Evolutionary conservation across 2,113 vertebrate species (phyloP).

Genomic region (Nothoprocta pentlandii): DNA sequence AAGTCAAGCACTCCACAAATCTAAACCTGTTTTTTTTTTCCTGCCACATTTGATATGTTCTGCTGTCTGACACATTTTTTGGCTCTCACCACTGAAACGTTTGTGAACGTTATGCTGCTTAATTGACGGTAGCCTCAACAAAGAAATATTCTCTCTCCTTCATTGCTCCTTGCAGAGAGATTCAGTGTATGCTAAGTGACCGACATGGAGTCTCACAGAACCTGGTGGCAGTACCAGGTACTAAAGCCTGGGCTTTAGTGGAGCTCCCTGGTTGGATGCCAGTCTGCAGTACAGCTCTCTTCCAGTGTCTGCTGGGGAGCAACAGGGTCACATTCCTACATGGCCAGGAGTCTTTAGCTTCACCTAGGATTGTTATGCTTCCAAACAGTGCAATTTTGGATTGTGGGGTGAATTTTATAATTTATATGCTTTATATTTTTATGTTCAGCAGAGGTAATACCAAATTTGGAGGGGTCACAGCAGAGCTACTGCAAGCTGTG

Average conservation of each 20-base stretch:
- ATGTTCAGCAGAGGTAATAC: neutral
- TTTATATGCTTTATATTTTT: neutral
- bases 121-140: neutral
- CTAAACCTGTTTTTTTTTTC: neutral
- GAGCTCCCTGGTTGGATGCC: neutral
- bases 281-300: neutral
- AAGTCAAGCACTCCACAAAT: neutral
- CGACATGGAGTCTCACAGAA: neutral
- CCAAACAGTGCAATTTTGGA: neutral
- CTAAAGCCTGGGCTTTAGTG: too few relatives aligned
- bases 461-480: neutral
- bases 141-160: neutral
- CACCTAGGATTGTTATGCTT: neutral
- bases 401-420: neutral
- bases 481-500: neutral
- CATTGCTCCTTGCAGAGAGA: neutral
- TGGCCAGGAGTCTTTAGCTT: neutral
- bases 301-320: neutral
- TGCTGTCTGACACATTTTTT: neutral
- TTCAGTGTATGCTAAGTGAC: neutral
- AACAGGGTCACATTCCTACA: neutral
- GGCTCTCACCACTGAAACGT: neutral
- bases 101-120: neutral
- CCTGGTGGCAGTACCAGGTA: neutral
- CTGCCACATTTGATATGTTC: neutral